Evolutionary conservation across 2,888 invertebrate species (phyloP).

Genomic region (Agrilus cyanescens): DNA sequence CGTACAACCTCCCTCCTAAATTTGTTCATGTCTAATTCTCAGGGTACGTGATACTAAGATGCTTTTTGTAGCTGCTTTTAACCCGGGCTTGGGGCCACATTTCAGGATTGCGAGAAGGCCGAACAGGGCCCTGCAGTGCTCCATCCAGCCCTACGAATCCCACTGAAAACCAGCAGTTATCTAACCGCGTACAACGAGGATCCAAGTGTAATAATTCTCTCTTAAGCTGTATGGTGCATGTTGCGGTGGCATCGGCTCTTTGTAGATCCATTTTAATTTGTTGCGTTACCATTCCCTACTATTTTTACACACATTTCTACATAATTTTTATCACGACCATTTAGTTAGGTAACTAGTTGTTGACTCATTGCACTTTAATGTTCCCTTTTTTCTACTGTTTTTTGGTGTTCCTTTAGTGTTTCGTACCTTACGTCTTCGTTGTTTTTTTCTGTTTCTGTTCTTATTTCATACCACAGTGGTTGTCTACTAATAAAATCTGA

Average conservation of each 20-base stretch:
- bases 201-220: conserved; percentile 60
- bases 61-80: conserved; percentile 20
- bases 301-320: no score
- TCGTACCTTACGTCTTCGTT: no score
- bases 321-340: no score
- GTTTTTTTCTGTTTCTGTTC: no score
- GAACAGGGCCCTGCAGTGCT: conserved; percentile 40
- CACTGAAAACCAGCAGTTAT: conserved; percentile 47
- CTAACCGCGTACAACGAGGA: conserved; percentile 67
- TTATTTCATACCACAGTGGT: no score
- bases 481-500: no score
- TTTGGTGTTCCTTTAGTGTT: no score
- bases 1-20: conserved; percentile 90
- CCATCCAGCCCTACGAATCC: conserved; percentile 63
- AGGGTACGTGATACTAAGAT: conserved; percentile 50
- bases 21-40: conserved; percentile 91
- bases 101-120: conserved; percentile 45
- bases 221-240: conserved; percentile 23
- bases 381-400: no score
- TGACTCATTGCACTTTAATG: no score
- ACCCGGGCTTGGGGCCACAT: conserved; percentile 61
- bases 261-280: conserved; percentile 9
- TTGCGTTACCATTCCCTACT: no score
- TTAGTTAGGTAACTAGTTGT: no score
- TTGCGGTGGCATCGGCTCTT: conserved; percentile 21